A percentile compares a stretch with the other conserved stretches of the same genome.
Conservation (phyloP, 2,888 invertebrate genomes). For the Sminthurinus aureus region DNA sequence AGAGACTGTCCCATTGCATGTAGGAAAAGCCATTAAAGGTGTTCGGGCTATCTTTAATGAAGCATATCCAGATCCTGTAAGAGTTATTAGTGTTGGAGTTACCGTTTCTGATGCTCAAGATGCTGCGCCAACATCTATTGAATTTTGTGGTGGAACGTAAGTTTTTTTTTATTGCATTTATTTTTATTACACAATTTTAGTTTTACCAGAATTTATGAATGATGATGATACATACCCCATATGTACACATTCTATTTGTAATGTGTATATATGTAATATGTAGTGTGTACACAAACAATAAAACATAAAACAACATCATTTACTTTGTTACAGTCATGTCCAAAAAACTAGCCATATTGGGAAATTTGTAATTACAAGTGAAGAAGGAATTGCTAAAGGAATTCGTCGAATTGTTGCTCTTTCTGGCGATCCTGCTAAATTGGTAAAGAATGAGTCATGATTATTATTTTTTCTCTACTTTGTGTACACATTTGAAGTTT, state of each 20-base stretch:
- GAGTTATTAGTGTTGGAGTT: constrained; percentile 90
- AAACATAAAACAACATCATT: neutral
- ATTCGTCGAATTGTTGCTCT: constrained; percentile 95
- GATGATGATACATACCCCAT: too few relatives aligned
- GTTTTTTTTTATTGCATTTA: constrained; percentile 60
- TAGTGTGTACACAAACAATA: neutral
- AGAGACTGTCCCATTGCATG: constrained; percentile 80
- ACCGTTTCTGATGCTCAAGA: constrained; percentile 83
- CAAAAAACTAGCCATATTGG: constrained; percentile 91
- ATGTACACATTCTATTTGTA: too few relatives aligned
- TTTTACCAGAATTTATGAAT: too few relatives aligned
- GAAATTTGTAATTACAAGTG: constrained; percentile 92
- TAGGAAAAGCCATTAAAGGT: constrained; percentile 91
- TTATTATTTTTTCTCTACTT: neutral
- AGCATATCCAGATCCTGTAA: constrained; percentile 64
- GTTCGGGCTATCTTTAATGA: constrained; percentile 91
- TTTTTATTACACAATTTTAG: too few relatives aligned
- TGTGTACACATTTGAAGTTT: neutral
- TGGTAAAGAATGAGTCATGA: constrained; percentile 59
- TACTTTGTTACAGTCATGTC: constrained; percentile 72
- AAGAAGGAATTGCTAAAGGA: constrained; percentile 99
- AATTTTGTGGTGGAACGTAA: constrained; percentile 98
- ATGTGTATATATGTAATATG: neutral
- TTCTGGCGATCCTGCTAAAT: constrained; percentile 92
- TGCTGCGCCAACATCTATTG: constrained; percentile 89